These are phyloP conservation scores for Archilochus colubris DNA, from an alignment of 2,113 vertebrate genomes.

Conservation along the genomic window DNA sequence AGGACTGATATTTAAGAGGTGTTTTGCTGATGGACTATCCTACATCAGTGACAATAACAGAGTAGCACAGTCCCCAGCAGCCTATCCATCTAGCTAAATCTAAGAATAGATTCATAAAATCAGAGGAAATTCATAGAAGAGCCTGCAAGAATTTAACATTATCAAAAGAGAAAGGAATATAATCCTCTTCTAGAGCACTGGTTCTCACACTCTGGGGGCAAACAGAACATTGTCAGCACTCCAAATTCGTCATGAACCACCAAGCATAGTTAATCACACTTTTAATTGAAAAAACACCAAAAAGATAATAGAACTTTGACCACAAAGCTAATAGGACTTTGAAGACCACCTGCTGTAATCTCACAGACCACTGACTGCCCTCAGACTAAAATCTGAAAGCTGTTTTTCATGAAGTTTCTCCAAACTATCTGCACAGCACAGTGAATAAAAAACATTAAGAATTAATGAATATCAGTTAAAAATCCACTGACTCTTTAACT, in stretches of 20 bases:
- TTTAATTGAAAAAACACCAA: conserved; percentile 36
- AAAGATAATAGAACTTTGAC: conserved; percentile 1
- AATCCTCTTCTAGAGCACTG: conserved; percentile 20
- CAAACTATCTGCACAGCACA: background rate
- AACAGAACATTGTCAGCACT: conserved; percentile 37
- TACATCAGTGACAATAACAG: conserved; percentile 74
- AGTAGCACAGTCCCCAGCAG: conserved; percentile 58
- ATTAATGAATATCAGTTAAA: background rate
- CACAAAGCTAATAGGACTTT: background rate
- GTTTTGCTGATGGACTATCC: conserved; percentile 76
- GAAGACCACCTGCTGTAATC: background rate
- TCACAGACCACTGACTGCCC: background rate
- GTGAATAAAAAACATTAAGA: background rate
- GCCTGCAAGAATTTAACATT: conserved; percentile 8
- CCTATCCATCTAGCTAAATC: conserved; percentile 71
- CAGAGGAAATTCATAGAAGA: conserved; percentile 63
- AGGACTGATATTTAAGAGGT: conserved; percentile 78
- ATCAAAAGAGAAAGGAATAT: conserved; percentile 31
- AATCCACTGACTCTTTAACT: background rate
- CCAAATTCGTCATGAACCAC: conserved; percentile 10
- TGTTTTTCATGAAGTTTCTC: background rate
- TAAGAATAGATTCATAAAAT: conserved; percentile 74
- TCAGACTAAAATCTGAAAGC: background rate
- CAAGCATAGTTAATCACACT: conserved; percentile 41
- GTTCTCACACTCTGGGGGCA: conserved; percentile 60